A percentile compares a stretch with the other conserved stretches of the same genome.
Conservation (phyloP, 2,113 vertebrate genomes). For the Cyprinodon tularosa region DNA sequence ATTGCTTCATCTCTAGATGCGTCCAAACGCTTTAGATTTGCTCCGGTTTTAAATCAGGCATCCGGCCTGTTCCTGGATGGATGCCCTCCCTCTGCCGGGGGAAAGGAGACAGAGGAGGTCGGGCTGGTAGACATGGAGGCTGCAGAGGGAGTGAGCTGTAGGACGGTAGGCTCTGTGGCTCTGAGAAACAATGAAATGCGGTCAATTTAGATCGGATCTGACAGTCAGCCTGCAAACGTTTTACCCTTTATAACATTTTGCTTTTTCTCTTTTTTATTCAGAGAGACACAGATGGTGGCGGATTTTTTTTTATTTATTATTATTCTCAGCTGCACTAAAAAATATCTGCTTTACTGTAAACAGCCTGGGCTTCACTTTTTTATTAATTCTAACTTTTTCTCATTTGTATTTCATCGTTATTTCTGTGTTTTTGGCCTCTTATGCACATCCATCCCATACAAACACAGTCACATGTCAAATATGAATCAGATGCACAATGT, state of each 20-base stretch:
- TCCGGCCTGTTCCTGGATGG: conserved; percentile 23
- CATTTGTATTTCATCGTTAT: background rate
- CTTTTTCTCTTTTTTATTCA: conserved; percentile 12
- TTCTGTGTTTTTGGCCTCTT: conserved; percentile 1
- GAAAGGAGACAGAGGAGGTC: conserved; percentile 44
- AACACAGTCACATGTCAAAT: conserved; percentile 6
- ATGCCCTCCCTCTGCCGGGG: conserved; percentile 42
- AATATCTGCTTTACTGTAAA: background rate
- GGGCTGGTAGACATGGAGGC: conserved; percentile 58
- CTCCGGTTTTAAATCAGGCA: background rate
- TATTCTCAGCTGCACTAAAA: background rate
- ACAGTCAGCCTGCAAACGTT: conserved; percentile 13
- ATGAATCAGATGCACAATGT: conserved; percentile 11
- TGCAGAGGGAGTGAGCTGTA: conserved; percentile 55
- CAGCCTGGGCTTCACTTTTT: background rate
- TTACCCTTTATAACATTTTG: no score
- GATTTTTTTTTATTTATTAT: conserved; percentile 8
- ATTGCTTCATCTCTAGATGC: conserved; percentile 15
- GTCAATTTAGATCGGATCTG: background rate
- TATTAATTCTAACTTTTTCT: background rate
- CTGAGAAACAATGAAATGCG: conserved; percentile 42
- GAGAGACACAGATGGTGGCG: conserved; percentile 42
- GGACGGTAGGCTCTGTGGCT: conserved; percentile 47
- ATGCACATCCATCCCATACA: background rate
- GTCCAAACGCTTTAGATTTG: background rate